Conservation (phyloP, 64 coral and sea anemone genomes). For the Dendrophyllia cribrosa region DNA sequence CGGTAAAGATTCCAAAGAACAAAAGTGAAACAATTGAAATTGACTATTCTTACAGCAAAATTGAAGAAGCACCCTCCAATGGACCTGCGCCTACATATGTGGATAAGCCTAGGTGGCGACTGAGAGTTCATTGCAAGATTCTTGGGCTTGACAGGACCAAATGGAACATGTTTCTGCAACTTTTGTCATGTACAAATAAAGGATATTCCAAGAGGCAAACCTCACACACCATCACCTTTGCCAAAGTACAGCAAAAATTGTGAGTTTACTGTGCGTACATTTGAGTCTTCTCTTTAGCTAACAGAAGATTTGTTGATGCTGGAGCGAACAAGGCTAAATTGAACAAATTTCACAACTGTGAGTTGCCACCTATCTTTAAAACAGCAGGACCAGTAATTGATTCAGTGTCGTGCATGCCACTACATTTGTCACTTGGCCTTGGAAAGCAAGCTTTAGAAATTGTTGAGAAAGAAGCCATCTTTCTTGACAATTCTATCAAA, state of each 20-base stretch:
- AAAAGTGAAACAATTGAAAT: background rate
- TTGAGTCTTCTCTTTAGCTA: background rate
- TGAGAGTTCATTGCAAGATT: constrained; percentile 45
- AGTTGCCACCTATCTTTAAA: background rate
- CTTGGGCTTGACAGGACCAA: constrained; percentile 32
- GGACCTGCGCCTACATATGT: no score
- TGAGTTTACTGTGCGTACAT: background rate
- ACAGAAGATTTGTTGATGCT: background rate
- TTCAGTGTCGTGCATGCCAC: constrained; percentile 39
- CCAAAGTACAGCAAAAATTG: background rate
- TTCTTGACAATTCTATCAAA: constrained; percentile 22
- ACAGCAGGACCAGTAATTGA: constrained; percentile 3
- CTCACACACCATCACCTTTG: constrained; percentile 27
- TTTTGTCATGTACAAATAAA: background rate
- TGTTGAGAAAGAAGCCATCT: no score
- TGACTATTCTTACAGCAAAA: no score
- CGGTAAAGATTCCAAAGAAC: background rate
- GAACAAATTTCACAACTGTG: constrained; percentile 42
- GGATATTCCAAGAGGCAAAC: constrained; percentile 1
- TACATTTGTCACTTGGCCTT: constrained; percentile 58
- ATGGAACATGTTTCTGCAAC: constrained; percentile 33
- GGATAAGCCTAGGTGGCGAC: background rate
- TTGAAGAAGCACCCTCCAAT: no score
- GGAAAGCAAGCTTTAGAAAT: constrained; percentile 32
- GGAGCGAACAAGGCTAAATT: constrained; percentile 11